Percentiles rank a stretch among this genome's conserved stretches.
These are phyloP conservation scores for Sterna hirundo DNA, from an alignment of 2,113 vertebrate genomes.

Conservation along the genomic window DNA sequence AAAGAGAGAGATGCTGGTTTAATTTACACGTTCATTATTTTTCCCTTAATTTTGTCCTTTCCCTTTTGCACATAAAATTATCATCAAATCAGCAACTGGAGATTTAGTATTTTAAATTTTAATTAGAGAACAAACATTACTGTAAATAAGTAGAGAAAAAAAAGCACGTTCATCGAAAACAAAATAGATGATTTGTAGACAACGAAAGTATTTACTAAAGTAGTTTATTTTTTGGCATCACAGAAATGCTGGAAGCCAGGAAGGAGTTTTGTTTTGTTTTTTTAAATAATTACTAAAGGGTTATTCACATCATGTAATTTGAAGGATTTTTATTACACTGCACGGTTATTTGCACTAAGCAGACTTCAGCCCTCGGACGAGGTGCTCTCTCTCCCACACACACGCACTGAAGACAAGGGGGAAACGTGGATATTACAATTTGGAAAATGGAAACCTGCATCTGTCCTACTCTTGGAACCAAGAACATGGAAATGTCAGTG, in stretches of 20 bases:
- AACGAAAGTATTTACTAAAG: not conserved
- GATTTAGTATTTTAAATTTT: not conserved
- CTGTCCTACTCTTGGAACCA: not conserved
- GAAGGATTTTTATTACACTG: not conserved
- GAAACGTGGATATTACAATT: fast-evolving
- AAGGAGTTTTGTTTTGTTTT: not conserved
- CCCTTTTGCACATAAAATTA: not conserved
- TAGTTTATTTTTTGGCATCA: not conserved
- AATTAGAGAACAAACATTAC: not conserved
- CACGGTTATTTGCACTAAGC: not conserved
- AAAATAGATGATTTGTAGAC: not conserved
- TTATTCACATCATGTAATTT: not conserved
- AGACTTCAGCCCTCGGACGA: not conserved
- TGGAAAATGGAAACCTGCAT: not conserved
- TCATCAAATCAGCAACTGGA: not conserved
- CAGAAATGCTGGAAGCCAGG: not conserved
- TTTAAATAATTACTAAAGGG: not conserved
- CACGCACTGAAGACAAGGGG: not conserved
- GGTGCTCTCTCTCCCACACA: not conserved
- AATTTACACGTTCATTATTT: not conserved
- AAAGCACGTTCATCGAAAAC: not conserved
- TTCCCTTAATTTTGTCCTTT: not conserved
- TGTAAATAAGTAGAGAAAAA: not conserved
- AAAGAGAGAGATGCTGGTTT: not conserved
- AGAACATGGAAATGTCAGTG: fast-evolving